A percentile compares a stretch with the other conserved stretches of the same genome.
These are phyloP conservation scores for Caenorhabditis sinica DNA, from an alignment of 2,888 invertebrate genomes.

Conservation along the genomic window DNA sequence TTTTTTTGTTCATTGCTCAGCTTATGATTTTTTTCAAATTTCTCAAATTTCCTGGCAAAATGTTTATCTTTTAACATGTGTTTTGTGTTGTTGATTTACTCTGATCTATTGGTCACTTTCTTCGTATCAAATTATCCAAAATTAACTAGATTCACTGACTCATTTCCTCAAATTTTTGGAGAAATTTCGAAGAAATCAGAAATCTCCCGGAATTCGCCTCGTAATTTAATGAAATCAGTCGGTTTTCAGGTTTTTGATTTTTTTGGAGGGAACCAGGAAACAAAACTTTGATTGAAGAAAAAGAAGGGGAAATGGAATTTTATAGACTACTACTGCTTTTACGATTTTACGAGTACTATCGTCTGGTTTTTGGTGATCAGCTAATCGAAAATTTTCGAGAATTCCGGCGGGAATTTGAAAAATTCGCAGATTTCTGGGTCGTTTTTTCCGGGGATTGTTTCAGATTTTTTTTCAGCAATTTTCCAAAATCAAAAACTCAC, in stretches of 20 bases:
- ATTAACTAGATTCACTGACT: neutral
- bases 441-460: no score
- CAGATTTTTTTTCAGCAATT: neutral
- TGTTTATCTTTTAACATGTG: no score
- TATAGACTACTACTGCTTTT: neutral
- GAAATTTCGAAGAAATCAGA: neutral
- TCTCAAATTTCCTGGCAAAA: no score
- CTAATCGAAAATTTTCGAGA: no score
- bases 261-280: neutral
- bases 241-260: constrained; percentile 22
- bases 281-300: no score
- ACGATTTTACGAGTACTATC: constrained; percentile 16
- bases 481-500: constrained; percentile 50
- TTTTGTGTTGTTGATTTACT: no score
- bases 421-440: no score
- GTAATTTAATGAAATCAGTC: neutral
- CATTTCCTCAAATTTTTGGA: neutral
- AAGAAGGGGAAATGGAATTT: no score
- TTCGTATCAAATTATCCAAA: neutral
- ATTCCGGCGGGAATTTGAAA: no score
- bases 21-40: no score
- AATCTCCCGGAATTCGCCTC: neutral
- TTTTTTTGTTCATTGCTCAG: no score
- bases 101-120: no score
- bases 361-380: constrained; percentile 26